Percentiles rank a stretch among this genome's conserved stretches.
Conservation (phyloP, 2,113 vertebrate genomes). For the Piaya cayana region DNA sequence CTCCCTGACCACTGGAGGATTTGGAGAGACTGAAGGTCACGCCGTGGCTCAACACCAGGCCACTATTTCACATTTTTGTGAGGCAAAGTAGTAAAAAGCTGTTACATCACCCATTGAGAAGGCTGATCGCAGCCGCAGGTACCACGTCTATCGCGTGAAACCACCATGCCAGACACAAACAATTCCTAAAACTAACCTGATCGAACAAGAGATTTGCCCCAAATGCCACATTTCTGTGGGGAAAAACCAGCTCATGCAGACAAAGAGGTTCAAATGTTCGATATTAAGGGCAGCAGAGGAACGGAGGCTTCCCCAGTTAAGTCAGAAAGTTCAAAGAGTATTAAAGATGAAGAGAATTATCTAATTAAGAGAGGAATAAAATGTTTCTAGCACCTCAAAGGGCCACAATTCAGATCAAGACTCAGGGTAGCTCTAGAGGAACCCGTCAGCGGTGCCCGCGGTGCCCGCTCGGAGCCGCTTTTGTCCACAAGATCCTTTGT, state of each 20-base stretch:
- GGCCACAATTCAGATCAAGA: too few relatives aligned
- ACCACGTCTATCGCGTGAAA: background rate
- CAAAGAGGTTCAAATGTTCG: accelerated
- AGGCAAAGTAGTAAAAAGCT: slow-evolving; percentile 12
- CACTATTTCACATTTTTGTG: slow-evolving; percentile 24
- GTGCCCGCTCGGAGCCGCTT: background rate
- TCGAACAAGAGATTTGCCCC: background rate
- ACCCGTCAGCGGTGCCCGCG: background rate
- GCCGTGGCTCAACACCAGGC: background rate
- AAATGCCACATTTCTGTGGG: background rate
- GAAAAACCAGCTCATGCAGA: accelerated
- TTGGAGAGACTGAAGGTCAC: slow-evolving; percentile 37
- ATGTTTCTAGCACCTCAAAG: background rate
- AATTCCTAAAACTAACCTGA: background rate
- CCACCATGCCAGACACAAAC: accelerated
- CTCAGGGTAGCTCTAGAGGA: accelerated
- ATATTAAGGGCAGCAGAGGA: background rate
- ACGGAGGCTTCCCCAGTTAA: background rate
- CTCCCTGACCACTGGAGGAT: background rate
- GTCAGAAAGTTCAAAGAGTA: background rate
- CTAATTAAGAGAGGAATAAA: background rate
- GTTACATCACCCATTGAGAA: slow-evolving; percentile 32
- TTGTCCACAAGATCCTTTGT: slow-evolving; percentile 39
- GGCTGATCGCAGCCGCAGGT: background rate
- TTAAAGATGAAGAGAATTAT: background rate